Base-by-base conservation (phyloP, 2,113 vertebrate genomes). In the Leucopsar rothschildi region DNA sequence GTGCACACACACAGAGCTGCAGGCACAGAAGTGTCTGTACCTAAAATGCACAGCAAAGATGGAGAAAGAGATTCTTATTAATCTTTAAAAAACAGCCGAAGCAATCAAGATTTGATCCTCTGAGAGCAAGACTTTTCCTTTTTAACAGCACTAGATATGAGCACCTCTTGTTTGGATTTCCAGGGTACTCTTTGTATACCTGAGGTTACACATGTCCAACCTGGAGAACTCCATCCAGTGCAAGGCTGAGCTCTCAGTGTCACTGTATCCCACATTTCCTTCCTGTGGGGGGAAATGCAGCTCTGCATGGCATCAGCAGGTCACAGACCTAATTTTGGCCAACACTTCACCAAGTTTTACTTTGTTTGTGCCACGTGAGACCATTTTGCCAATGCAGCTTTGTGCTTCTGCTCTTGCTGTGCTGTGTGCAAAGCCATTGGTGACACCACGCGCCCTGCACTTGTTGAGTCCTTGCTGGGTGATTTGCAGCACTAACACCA, bases 181-280 rank as follows among this genome's bases (percentile, higher is more conserved):
- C 47, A 63, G 35, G 27, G n/a, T 9, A 4, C 16, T 31, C 0
- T 44, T 40, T 49, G 6, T 27, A 8, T 0, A 33, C 1, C 8
- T 27, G 42, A 84, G 40, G 25, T 73, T 42, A 39, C 1, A 7
- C 0, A 0, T 6, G 24, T 31, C 33, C 80, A 81, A 31, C 27
- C 55, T n/a, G 45, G 39, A 73, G 52, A 86, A 10, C 33, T 59
- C 52, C 47, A 17, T 3, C n/a, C 64, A 35, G 25, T 3, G 7
- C 47, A 61, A 65, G 42, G 50, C 66, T 49, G 71, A 79, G 66
- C 37, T 39, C 55, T 52, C 19, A 15, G 11, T 40, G n/a, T 29
- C 57, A 22, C 9, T 69, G 44, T 52, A 71, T 11, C 40, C n/a
- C 52, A 47, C 19, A 21, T 50, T 55, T 47, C 60, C 60, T 49